Evolutionary conservation across 2,113 vertebrate genomes (phyloP), one percentile per base, ranked within the genome.

Genomic region (Petrocephalus zakoni): DNA sequence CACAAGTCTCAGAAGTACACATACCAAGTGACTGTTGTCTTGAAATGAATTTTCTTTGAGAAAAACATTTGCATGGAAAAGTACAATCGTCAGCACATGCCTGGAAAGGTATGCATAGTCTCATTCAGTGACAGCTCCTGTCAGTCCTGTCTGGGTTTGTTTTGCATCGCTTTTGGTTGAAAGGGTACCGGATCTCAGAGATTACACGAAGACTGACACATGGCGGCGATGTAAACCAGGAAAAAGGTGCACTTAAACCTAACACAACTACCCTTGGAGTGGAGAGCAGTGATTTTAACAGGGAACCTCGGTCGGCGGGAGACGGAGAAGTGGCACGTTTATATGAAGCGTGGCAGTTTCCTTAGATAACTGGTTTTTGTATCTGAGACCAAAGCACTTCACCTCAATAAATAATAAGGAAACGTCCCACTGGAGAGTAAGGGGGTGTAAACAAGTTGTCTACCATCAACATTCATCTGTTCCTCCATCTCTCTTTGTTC

Each of bases 361-460:
- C 72, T 78, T 37, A 78, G 72, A 78, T 78, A 29, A 78, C 72
- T 78, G 72, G 72, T 78, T 78, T 78, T 78, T 78, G 72, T 78
- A 8, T 78, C 72, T 6, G 72, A 42, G 72, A 78, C 53, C 72
- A 78, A 78, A 78, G 72, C 72, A 78, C 72, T 78, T 78, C 72
- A 78, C 72, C 72, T 78, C 29, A 42, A 37, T 34, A 78, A 78
- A 78, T 78, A 78, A 42, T 78, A 42, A 78, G 72, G 34, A 78
- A 78, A 78, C 5, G 17, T 78, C 72, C 72, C 37, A 37, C 34
- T 5, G 15, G 34, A 78, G 1, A 19, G 72, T 78, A 78, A 78
- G 34, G 17, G 53, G 72, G 72, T 42, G 72, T 78, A 78, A 78
- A 78, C 34, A 42, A 37, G 13, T 42, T 78, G 72, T 78, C 72